phyloP scores from a whole-genome alignment of 2,113 vertebrate species.

The Morone saxatilis region DNA sequence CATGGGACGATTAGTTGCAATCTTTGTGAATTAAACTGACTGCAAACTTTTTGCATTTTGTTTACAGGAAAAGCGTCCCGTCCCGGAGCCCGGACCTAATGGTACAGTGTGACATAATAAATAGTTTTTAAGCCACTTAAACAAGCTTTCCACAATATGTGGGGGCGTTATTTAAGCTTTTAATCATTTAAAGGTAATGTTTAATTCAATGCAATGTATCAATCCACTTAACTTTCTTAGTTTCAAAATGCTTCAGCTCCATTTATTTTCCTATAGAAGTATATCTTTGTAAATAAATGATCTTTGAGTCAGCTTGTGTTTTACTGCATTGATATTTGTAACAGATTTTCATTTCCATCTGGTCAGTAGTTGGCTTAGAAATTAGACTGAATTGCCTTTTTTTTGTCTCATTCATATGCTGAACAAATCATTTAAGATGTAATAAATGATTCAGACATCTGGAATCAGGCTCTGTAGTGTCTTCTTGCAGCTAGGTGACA shows the following conservation, averaged over 20 bases:
- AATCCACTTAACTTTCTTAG: neutral
- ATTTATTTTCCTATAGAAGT: too few species aligned
- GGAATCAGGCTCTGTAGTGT: neutral
- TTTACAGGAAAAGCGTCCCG: constrained; percentile 80
- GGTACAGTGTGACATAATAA: constrained; percentile 31
- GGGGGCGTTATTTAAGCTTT: neutral
- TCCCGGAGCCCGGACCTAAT: constrained; percentile 83
- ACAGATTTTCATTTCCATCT: too few species aligned
- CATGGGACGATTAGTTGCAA: neutral
- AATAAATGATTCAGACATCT: neutral
- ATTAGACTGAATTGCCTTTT: neutral
- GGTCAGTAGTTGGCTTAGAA: too few species aligned
- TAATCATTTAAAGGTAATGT: neutral
- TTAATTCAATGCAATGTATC: neutral
- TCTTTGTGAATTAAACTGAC: neutral
- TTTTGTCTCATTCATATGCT: neutral
- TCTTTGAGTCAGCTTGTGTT: too few species aligned
- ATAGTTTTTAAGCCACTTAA: neutral
- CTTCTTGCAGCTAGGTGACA: neutral
- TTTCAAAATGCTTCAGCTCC: neutral
- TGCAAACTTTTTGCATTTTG: neutral
- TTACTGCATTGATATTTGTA: neutral
- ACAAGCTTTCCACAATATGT: neutral
- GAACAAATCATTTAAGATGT: neutral
- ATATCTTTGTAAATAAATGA: too few species aligned